Evolutionary conservation across 2,797 vertebrate genomes (phyloP).

Genomic region (Halcyon chelicuti): DNA sequence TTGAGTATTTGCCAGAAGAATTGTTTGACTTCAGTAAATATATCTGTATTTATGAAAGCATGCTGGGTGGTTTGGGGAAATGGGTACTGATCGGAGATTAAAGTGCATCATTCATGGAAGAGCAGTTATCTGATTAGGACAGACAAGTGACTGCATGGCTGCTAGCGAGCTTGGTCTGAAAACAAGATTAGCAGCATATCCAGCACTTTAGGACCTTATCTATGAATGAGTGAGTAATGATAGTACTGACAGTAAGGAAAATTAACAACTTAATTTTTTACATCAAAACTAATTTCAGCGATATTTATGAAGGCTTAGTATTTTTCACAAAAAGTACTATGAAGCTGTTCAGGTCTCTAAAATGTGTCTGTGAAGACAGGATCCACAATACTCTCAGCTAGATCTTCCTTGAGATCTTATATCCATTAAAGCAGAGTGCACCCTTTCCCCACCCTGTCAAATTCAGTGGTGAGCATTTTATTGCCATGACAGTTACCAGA

Average conservation of each 20-base stretch:
- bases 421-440: neutral
- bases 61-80: neutral
- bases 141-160: neutral
- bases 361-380: neutral
- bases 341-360: neutral
- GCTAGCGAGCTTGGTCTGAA: neutral
- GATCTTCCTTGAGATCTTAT: neutral
- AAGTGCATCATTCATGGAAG: neutral
- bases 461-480: neutral
- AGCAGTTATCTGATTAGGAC: neutral
- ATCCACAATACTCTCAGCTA: neutral
- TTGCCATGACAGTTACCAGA: neutral
- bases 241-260: neutral
- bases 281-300: neutral
- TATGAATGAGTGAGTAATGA: neutral
- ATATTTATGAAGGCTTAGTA: neutral
- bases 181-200: neutral
- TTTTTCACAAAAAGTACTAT: neutral
- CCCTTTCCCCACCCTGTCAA: neutral
- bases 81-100: neutral
- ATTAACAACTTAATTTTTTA: neutral
- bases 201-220: neutral
- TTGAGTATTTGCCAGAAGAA: neutral
- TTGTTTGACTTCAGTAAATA: neutral
- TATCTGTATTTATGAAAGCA: neutral